phyloP scores from a whole-genome alignment of 2,113 vertebrate genomes.

The Pollachius pollachius region DNA sequence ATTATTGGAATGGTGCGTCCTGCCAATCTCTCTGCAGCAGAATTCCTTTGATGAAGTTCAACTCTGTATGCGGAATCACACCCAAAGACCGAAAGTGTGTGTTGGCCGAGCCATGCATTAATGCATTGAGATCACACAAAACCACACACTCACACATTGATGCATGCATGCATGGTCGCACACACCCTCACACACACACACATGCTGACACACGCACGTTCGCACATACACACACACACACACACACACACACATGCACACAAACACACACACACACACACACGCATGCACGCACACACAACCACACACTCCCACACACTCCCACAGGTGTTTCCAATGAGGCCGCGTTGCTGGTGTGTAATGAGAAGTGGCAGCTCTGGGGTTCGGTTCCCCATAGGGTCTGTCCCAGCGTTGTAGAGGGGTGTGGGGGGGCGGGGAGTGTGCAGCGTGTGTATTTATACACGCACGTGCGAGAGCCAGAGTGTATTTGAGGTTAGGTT shows the following conservation, averaged over 20 bases:
- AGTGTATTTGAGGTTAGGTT: slow-evolving; percentile 65
- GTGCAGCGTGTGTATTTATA: slow-evolving; percentile 50
- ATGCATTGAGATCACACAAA: slow-evolving; percentile 22
- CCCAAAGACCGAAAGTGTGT: slow-evolving; percentile 41
- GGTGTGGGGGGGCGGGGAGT: slow-evolving; percentile 50
- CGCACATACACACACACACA: slow-evolving; percentile 6
- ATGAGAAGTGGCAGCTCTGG: slow-evolving; percentile 68
- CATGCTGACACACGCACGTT: slow-evolving; percentile 11
- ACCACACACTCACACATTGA: slow-evolving; percentile 1
- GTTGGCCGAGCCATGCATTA: slow-evolving; percentile 44
- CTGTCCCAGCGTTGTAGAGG: slow-evolving; percentile 31
- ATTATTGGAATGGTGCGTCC: slow-evolving; percentile 30
- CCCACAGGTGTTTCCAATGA: slow-evolving; percentile 70
- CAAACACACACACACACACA: slow-evolving; percentile 11
- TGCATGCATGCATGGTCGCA: background rate
- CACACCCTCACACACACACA: slow-evolving; percentile 6
- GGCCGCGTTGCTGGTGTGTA: slow-evolving; percentile 56
- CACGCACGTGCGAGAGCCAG: slow-evolving; percentile 49
- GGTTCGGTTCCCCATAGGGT: slow-evolving; percentile 62
- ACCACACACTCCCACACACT: slow-evolving; percentile 9
- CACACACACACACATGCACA: slow-evolving; percentile 3
- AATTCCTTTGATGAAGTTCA: slow-evolving; percentile 28
- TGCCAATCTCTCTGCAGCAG: slow-evolving; percentile 13
- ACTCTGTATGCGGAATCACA: slow-evolving; percentile 52
- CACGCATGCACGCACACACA: slow-evolving; percentile 27